phyloP scores from a whole-genome alignment of 2,888 invertebrate genomes.

The Cetonia aurata region DNA sequence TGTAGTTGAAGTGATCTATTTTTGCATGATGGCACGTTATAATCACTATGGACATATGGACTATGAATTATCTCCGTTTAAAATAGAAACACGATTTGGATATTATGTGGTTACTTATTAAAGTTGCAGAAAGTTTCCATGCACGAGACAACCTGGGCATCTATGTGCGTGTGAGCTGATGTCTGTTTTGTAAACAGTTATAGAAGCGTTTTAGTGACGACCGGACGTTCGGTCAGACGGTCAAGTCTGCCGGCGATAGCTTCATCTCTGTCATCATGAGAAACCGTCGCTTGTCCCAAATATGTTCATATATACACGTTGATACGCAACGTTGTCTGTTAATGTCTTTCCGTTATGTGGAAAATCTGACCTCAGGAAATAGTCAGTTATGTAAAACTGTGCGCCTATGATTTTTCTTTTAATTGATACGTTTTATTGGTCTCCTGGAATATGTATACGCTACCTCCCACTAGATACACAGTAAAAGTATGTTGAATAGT shows the following conservation, averaged over 20 bases:
- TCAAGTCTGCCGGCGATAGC: conserved; percentile 53
- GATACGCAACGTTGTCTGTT: conserved; percentile 4
- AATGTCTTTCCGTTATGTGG: conserved; percentile 36
- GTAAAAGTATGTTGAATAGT: too few species aligned
- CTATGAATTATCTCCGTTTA: too few species aligned
- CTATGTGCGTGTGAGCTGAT: conserved; percentile 1
- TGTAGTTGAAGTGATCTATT: too few species aligned
- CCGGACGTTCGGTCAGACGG: conserved; percentile 56
- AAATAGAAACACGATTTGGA: too few species aligned
- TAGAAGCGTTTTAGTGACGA: conserved; percentile 41
- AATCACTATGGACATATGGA: too few species aligned
- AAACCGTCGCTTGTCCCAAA: conserved; percentile 45
- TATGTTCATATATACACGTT: conserved; percentile 4
- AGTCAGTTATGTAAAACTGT: conserved; percentile 33
- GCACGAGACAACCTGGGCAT: background rate
- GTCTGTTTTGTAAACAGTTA: conserved; percentile 43
- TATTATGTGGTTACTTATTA: background rate
- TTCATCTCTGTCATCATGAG: conserved; percentile 43
- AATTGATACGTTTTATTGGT: conserved; percentile 3
- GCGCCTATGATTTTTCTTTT: conserved; percentile 8
- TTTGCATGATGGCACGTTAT: too few species aligned
- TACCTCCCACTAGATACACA: too few species aligned
- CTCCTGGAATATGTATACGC: too few species aligned
- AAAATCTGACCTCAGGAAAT: conserved; percentile 28
- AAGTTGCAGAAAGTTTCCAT: too few species aligned